These are phyloP conservation scores for Apoda limacodes DNA, from an alignment of 2,888 invertebrate genomes.

Conservation along the genomic window DNA sequence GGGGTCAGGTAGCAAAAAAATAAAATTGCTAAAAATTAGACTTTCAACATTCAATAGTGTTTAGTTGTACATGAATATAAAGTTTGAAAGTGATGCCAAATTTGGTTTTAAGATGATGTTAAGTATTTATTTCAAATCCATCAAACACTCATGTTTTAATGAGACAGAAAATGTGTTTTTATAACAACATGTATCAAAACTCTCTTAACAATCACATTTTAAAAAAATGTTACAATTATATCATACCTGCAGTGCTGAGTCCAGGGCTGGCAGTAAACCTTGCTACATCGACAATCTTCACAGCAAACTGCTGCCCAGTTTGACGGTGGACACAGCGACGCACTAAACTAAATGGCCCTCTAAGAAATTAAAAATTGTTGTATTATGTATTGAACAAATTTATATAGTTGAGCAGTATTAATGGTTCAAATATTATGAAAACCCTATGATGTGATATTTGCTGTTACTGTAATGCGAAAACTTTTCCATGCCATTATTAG, in stretches of 20 bases:
- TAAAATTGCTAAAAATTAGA: no score
- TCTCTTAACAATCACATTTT: conserved; percentile 8
- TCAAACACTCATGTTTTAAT: background rate
- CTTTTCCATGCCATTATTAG: no score
- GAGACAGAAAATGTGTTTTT: background rate
- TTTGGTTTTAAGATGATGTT: no score
- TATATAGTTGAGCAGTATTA: no score
- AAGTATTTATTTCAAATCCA: no score
- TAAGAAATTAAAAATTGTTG: conserved; percentile 42
- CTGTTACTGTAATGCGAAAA: no score
- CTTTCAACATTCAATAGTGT: no score
- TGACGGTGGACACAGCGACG: conserved; percentile 95
- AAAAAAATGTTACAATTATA: conserved; percentile 6
- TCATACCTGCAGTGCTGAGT: conserved; percentile 91
- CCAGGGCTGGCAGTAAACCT: conserved; percentile 98
- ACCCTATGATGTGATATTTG: conserved; percentile 1
- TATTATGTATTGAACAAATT: background rate
- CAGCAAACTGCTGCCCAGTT: conserved; percentile 95
- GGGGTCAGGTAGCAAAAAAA: no score
- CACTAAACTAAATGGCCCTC: conserved; percentile 97
- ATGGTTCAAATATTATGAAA: background rate
- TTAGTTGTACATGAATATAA: no score
- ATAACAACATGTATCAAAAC: no score
- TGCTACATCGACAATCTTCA: conserved; percentile 98
- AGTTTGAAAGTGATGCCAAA: no score